These are phyloP conservation scores for Micrastur ruficollis DNA, from an alignment of 2,797 vertebrate genomes.

Conservation along the genomic window DNA sequence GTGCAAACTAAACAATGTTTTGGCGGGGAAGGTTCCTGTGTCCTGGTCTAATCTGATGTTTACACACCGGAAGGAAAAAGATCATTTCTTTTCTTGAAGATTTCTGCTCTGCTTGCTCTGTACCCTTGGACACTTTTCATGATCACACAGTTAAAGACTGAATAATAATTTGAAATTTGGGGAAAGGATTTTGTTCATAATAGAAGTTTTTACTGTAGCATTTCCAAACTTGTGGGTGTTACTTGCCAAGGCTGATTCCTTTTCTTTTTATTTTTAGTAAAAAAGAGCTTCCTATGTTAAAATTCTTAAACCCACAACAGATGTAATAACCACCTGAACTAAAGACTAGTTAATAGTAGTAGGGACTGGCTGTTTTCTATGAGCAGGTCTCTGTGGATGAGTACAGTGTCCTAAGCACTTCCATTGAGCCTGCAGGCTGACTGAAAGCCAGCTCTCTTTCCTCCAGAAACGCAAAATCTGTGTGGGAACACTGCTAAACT, in stretches of 20 bases:
- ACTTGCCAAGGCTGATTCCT: background rate
- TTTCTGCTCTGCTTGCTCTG: background rate
- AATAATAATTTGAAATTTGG: background rate
- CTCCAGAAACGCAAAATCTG: background rate
- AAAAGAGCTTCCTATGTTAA: background rate
- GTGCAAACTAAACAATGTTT: background rate
- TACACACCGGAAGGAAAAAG: background rate
- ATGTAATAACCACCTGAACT: background rate
- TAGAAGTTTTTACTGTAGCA: background rate
- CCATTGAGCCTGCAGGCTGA: accelerated
- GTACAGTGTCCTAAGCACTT: background rate
- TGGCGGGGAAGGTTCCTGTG: background rate
- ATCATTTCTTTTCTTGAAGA: background rate
- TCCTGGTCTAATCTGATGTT: background rate
- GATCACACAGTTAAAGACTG: background rate
- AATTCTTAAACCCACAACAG: background rate
- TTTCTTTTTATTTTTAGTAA: background rate
- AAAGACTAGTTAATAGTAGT: background rate
- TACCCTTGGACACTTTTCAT: background rate
- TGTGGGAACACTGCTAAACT: background rate
- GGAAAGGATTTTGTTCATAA: background rate
- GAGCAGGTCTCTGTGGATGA: background rate
- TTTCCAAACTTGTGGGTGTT: background rate
- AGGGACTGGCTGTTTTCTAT: background rate
- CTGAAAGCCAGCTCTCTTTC: background rate